Conservation (phyloP, 2,888 invertebrate species). For the Nemapogon koenigi region DNA sequence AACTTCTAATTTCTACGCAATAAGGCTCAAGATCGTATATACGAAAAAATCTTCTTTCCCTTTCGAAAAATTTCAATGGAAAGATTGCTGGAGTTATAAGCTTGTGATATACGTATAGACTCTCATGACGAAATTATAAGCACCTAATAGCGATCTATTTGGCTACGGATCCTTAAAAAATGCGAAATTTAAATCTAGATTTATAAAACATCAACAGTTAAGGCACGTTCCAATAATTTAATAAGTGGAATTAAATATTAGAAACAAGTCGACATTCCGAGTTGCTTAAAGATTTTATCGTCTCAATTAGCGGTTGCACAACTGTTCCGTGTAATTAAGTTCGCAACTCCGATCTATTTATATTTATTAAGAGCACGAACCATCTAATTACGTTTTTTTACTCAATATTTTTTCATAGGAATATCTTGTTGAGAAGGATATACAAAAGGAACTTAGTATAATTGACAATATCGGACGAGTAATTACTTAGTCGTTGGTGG, state of each 20-base stretch:
- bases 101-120: too few species aligned
- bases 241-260: too few species aligned
- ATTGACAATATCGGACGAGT: constrained; percentile 34
- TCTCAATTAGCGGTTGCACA: constrained; percentile 3
- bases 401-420: constrained; percentile 26
- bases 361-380: constrained; percentile 10
- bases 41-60: too few species aligned
- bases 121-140: too few species aligned
- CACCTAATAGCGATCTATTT: too few species aligned
- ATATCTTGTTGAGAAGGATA: constrained; percentile 44
- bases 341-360: constrained; percentile 2
- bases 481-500: constrained; percentile 13
- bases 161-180: too few species aligned
- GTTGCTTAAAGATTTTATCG: constrained; percentile 3
- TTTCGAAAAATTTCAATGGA: too few species aligned
- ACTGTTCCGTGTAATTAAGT: constrained; percentile 7
- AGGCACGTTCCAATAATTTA: constrained; percentile 12
- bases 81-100: too few species aligned
- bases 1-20: too few species aligned
- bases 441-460: constrained; percentile 54
- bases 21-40: too few species aligned
- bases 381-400: constrained; percentile 40
- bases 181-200: too few species aligned
- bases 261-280: constrained; percentile 19
- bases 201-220: too few species aligned